phyloP scores from a whole-genome alignment of 2,797 vertebrate species.

The Eulemur rubriventer region DNA sequence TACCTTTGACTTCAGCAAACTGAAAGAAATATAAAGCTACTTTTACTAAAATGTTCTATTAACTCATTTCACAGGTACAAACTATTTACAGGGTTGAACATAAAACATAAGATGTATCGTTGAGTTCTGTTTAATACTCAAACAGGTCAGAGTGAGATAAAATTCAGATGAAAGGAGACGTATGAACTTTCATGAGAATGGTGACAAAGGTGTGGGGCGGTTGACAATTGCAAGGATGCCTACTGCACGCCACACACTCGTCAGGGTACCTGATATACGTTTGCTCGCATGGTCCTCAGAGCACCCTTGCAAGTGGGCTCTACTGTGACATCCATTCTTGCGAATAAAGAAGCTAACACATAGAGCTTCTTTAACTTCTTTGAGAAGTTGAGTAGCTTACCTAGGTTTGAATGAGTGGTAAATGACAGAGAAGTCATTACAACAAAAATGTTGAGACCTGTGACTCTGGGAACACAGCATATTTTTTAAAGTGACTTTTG shows the following conservation, averaged over 20 bases:
- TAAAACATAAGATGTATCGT: not conserved
- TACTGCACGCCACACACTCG: not conserved
- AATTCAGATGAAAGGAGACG: not conserved
- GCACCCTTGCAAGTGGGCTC: not conserved
- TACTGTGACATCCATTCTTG: not conserved
- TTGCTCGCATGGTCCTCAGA: not conserved
- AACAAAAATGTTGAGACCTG: not conserved
- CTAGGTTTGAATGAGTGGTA: not conserved
- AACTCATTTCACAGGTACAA: not conserved
- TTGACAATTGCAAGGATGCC: not conserved
- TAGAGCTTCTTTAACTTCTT: not conserved
- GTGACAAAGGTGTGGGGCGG: not conserved
- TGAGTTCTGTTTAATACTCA: not conserved
- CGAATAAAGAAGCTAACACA: not conserved
- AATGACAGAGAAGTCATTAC: not conserved
- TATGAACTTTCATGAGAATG: fast-evolving
- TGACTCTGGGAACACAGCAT: not conserved
- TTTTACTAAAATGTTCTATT: not conserved
- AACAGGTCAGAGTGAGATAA: not conserved
- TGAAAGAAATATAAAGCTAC: not conserved
- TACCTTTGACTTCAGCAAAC: not conserved
- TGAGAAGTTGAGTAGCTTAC: not conserved
- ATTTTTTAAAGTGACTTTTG: not conserved
- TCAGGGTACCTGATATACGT: not conserved
- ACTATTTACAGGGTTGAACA: not conserved